Evolutionary conservation across 2,113 vertebrate genomes (phyloP).

Genomic region (Burhinus bistriatus): DNA sequence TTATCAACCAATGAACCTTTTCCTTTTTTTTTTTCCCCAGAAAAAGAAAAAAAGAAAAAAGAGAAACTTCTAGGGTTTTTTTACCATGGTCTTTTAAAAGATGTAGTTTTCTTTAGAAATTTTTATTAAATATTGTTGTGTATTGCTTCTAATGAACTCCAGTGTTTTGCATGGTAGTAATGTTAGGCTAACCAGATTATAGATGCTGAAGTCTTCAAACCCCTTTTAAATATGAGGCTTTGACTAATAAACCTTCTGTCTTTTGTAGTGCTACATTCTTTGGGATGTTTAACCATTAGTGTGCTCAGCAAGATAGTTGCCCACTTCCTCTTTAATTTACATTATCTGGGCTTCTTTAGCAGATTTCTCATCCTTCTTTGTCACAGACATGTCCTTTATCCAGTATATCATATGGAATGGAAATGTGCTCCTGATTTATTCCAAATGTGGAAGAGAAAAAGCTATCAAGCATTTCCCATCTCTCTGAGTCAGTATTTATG

Average conservation of each 20-base stretch:
- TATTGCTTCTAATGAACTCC: not conserved
- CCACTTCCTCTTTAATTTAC: not conserved
- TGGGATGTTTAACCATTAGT: not conserved
- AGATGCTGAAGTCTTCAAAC: not conserved
- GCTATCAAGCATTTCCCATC: not conserved
- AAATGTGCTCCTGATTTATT: not conserved
- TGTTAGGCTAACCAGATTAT: not conserved
- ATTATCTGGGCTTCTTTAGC: not conserved
- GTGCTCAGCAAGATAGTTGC: not conserved
- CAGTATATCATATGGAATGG: not conserved
- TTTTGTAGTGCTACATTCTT: not conserved
- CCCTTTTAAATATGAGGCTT: not conserved
- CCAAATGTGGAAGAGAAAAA: not conserved
- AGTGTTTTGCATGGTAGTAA: not conserved
- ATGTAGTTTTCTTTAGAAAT: not conserved
- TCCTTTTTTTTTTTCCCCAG: not conserved
- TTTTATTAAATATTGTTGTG: not conserved
- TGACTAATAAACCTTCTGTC: not conserved
- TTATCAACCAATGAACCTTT: not conserved
- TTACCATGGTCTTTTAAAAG: not conserved
- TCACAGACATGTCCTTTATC: not conserved
- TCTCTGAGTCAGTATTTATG: slow-evolving; percentile 33
- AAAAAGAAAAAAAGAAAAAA: not conserved
- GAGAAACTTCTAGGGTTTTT: rapidly evolving
- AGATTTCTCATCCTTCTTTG: not conserved